These are phyloP conservation scores for Perca flavescens DNA, from an alignment of 2,113 vertebrate species.

Conservation along the genomic window DNA sequence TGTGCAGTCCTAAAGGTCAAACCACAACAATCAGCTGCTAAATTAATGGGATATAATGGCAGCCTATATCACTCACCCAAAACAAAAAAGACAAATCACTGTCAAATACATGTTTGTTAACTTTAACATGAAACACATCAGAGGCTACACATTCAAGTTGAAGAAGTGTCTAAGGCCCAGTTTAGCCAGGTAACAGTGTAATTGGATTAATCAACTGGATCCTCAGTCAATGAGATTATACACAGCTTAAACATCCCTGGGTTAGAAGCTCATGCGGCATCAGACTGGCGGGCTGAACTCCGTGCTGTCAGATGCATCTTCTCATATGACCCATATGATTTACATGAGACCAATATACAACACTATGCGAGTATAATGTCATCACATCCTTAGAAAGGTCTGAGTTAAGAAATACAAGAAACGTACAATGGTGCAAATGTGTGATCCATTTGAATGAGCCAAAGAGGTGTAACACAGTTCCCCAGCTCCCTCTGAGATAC, in stretches of 20 bases:
- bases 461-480: neutral
- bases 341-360: neutral
- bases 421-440: neutral
- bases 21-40: neutral
- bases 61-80: neutral
- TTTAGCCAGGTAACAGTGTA: constrained; percentile 48
- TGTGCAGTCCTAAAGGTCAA: neutral
- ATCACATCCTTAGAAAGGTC: neutral
- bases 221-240: constrained; percentile 76
- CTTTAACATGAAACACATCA: neutral
- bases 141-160: neutral
- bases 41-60: neutral
- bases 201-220: constrained; percentile 81
- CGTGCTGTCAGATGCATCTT: constrained; percentile 1
- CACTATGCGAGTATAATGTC: no score
- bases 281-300: neutral
- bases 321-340: constrained; percentile 16
- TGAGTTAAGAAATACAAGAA: neutral
- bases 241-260: constrained; percentile 58
- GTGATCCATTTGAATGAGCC: neutral
- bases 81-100: neutral
- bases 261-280: constrained; percentile 24
- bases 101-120: neutral
- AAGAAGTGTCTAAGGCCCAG: constrained; percentile 8
- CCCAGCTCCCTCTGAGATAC: constrained; percentile 50